Conservation (phyloP, 2,888 invertebrate genomes). For the Elmis aenea region DNA sequence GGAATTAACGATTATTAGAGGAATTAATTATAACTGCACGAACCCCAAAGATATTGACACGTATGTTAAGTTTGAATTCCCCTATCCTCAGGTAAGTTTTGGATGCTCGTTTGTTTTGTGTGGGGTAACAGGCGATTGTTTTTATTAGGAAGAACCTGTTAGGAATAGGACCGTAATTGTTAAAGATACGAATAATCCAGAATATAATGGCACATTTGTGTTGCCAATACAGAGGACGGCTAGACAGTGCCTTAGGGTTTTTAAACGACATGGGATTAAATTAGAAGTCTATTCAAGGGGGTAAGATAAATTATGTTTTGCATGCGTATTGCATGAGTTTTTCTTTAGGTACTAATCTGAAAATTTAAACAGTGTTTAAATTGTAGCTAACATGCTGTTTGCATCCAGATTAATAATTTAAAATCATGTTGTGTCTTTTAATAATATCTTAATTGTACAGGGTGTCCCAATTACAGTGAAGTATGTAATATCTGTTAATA, state of each 20-base stretch:
- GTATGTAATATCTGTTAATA: too few species aligned
- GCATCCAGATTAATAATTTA: too few species aligned
- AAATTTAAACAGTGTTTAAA: not conserved
- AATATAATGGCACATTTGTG: constrained; percentile 75
- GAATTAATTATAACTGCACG: constrained; percentile 78
- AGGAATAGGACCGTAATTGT: constrained; percentile 72
- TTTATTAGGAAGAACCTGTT: constrained; percentile 64
- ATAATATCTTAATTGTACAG: too few species aligned
- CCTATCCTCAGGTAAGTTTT: constrained; percentile 71
- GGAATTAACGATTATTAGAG: constrained; percentile 79
- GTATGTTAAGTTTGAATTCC: constrained; percentile 89
- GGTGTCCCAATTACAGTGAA: too few species aligned
- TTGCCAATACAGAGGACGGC: constrained; percentile 75
- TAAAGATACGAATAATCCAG: constrained; percentile 83
- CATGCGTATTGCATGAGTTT: too few species aligned
- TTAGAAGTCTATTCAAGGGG: constrained; percentile 90
- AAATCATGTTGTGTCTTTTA: too few species aligned
- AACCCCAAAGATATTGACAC: constrained; percentile 88
- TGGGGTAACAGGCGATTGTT: too few species aligned
- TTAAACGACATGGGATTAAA: constrained; percentile 86
- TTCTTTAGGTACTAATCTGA: not conserved
- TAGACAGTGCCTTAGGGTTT: constrained; percentile 75
- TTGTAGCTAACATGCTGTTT: not conserved
- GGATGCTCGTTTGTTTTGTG: constrained; percentile 7
- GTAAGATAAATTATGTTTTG: too few species aligned